Conservation (phyloP, 1,140 invertebrate genomes). For the Samia ricini region DNA sequence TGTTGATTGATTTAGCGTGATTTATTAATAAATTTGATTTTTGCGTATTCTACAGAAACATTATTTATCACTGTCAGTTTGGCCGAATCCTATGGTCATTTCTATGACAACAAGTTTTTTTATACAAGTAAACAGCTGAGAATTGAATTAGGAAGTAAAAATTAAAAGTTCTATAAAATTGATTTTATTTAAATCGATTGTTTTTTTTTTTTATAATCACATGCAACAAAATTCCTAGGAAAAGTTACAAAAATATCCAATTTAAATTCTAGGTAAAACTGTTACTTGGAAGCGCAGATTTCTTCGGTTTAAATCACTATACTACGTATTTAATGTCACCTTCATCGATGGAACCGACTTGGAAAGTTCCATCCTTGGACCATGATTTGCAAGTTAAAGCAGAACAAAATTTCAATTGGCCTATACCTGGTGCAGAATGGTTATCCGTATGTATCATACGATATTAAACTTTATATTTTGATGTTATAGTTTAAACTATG, state of each 20-base stretch:
- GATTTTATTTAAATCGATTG: too few relatives aligned
- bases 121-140: too few relatives aligned
- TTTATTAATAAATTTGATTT: too few relatives aligned
- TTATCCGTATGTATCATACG: constrained; percentile 8
- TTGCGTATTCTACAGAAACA: too few relatives aligned
- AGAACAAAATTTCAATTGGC: constrained; percentile 55
- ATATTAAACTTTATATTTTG: background rate
- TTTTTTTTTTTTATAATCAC: background rate
- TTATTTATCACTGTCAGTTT: too few relatives aligned
- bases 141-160: too few relatives aligned
- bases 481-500: background rate
- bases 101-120: too few relatives aligned
- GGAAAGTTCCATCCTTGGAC: constrained; percentile 69
- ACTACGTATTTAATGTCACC: constrained; percentile 68
- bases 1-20: too few relatives aligned
- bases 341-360: constrained; percentile 38
- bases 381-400: constrained; percentile 75
- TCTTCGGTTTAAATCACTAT: constrained; percentile 82
- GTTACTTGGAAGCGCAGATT: constrained; percentile 79
- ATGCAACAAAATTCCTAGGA: background rate
- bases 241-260: background rate
- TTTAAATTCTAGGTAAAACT: constrained; percentile 53
- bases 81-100: too few relatives aligned
- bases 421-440: constrained; percentile 10
- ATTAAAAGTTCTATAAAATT: too few relatives aligned